Conservation (phyloP, 2,797 vertebrate species). For the Crotalus adamanteus region DNA sequence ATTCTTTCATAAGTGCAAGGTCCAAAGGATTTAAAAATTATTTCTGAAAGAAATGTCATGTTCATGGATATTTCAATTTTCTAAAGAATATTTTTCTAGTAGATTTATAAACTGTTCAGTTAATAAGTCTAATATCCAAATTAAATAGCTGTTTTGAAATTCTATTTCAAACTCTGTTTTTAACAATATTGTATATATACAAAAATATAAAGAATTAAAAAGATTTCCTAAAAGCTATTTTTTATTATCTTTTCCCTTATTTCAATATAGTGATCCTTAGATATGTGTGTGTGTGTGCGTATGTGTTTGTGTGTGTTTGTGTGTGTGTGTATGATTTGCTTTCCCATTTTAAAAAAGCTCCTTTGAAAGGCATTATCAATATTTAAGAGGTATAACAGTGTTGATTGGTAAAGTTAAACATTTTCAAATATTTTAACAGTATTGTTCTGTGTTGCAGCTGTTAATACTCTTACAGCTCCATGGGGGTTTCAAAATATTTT, state of each 20-base stretch:
- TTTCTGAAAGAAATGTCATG: not conserved
- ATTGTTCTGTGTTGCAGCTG: constrained; percentile 63
- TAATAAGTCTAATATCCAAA: not conserved
- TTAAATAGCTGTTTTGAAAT: constrained; percentile 40
- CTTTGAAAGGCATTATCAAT: constrained; percentile 56
- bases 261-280: not conserved
- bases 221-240: not conserved
- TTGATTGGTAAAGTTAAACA: constrained; percentile 70
- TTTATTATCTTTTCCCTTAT: constrained; percentile 25
- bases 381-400: constrained; percentile 67
- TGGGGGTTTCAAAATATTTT: constrained; percentile 71
- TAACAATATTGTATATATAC: constrained; percentile 11
- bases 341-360: not conserved
- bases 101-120: constrained; percentile 55
- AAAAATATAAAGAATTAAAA: not conserved
- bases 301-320: too few species aligned
- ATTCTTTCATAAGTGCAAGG: not conserved
- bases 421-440: constrained; percentile 65
- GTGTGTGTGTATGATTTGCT: not conserved
- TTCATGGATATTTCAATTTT: not conserved
- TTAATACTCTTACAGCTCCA: constrained; percentile 72
- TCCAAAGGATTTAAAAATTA: not conserved
- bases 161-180: constrained; percentile 20
- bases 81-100: constrained; percentile 42
- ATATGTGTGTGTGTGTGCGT: not conserved